These are phyloP conservation scores for Apotomis turbidana DNA, from an alignment of 2,888 invertebrate species.

Conservation along the genomic window DNA sequence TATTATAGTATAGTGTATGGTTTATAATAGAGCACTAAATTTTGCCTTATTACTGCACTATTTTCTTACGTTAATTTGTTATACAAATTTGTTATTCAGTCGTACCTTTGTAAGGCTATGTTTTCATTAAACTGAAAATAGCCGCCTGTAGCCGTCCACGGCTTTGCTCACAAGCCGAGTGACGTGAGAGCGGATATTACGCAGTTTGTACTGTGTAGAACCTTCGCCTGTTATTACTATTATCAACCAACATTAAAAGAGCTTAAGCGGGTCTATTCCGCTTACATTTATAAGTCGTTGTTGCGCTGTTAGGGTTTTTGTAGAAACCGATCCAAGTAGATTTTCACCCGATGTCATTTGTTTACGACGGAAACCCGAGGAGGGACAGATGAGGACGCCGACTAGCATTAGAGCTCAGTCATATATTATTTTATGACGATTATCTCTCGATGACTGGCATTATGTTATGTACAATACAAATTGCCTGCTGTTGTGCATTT, in stretches of 20 bases:
- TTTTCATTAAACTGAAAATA: constrained; percentile 28
- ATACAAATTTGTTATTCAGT: neutral
- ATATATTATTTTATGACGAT: constrained; percentile 20
- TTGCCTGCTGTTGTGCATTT: too few species aligned
- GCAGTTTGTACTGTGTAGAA: constrained; percentile 46
- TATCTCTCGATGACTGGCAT: constrained; percentile 18
- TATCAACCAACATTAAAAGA: neutral
- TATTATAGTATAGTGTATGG: too few species aligned
- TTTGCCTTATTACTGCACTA: too few species aligned
- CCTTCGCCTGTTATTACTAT: constrained; percentile 29
- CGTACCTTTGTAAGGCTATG: constrained; percentile 1
- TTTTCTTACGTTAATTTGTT: too few species aligned
- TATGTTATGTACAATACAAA: neutral
- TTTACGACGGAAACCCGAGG: constrained; percentile 31
- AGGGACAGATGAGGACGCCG: constrained; percentile 20
- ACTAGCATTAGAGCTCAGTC: constrained; percentile 17
- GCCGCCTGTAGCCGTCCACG: constrained; percentile 23
- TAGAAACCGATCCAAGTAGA: constrained; percentile 27
- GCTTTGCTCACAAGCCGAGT: constrained; percentile 47
- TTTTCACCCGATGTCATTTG: constrained; percentile 28
- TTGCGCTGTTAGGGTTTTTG: neutral
- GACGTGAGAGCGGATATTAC: constrained; percentile 54
- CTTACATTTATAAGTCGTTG: neutral
- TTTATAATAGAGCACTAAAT: neutral
- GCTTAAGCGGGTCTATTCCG: neutral